Evolutionary conservation across 2,888 invertebrate genomes (phyloP), one percentile per base, ranked within the genome.

Genomic region (Cheilosia variabilis): DNA sequence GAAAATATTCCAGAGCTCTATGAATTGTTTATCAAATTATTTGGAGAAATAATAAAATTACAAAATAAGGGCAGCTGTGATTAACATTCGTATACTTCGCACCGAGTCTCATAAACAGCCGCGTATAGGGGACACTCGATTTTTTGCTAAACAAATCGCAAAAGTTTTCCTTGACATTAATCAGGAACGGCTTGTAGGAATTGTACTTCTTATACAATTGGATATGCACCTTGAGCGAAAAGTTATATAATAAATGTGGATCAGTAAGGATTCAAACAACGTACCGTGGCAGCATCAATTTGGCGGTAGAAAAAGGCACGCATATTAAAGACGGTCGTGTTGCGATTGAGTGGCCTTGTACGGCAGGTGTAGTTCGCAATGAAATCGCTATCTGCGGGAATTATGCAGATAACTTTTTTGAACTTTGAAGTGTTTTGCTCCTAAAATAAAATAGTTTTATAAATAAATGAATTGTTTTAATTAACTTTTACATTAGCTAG

Each of bases 181-280:
- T 19, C n/a, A 62, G 43, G 10, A 43, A 43, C n/a, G 45, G 62
- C 34, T 15, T 43, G 62, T 45, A 62, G 45, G 24, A 2, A 9
- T n/a, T 62, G 27, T 45, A 62, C 45, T 62, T 62, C 15, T 62
- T 62, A 13, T 45, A 43, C 13, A 62, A 2, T 7, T 2, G n/a
- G 4, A 62, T 10, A 27, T n/a, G 4, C 0, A n/a, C 24, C 62
- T 62, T 27, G 10, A 43, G 22, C 9, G 3, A 43, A 43, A 13
- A 60, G 6, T 37, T 3, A 15, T 10, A 60, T 13, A 17, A 43
- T 5, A 22, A 7, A n/a, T 19, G 7, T 22, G 5, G 4, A n/a
- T 31, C 19, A 57, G 2, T n/a, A 17, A 19, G 17, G 31, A 37
- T 34, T 17, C 4, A 13, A 13, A 4, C 0, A 1, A 19, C 58